Conservation (phyloP, 2,888 invertebrate genomes). For the Lepidochrysops patricia region DNA sequence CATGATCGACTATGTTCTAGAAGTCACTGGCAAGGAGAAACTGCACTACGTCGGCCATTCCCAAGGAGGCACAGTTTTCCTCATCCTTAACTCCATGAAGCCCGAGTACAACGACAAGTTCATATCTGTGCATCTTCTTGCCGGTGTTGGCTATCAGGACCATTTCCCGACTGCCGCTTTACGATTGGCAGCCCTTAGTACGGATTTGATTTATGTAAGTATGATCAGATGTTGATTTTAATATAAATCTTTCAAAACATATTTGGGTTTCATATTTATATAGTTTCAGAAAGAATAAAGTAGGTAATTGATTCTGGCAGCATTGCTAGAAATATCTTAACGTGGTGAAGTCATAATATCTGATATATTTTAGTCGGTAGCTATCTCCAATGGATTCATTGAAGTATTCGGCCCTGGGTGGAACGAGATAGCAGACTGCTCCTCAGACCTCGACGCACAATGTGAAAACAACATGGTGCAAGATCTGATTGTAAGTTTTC, state of each 20-base stretch:
- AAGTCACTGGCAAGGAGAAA: slow-evolving; percentile 34
- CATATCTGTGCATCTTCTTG: slow-evolving; percentile 42
- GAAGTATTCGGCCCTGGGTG: slow-evolving; percentile 17
- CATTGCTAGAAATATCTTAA: too few relatives aligned
- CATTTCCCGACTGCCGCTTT: slow-evolving; percentile 34
- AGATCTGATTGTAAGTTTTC: neutral
- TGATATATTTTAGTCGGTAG: neutral
- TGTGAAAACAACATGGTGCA: neutral
- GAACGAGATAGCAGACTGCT: slow-evolving; percentile 1
- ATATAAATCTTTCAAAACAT: too few relatives aligned
- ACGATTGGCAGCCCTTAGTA: neutral
- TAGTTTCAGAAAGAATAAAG: too few relatives aligned
- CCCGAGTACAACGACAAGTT: slow-evolving; percentile 50
- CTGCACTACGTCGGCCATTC: slow-evolving; percentile 58
- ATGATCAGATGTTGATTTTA: too few relatives aligned
- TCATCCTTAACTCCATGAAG: slow-evolving; percentile 39
- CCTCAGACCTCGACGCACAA: neutral
- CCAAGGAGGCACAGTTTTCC: slow-evolving; percentile 49
- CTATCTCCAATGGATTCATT: neutral
- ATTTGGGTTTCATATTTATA: too few relatives aligned
- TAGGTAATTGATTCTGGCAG: too few relatives aligned
- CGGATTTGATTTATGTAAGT: neutral
- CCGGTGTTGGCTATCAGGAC: slow-evolving; percentile 43
- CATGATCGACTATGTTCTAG: slow-evolving; percentile 47
- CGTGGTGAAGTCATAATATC: neutral